phyloP scores from a whole-genome alignment of 2,113 vertebrate genomes.

The Heliornis fulica region DNA sequence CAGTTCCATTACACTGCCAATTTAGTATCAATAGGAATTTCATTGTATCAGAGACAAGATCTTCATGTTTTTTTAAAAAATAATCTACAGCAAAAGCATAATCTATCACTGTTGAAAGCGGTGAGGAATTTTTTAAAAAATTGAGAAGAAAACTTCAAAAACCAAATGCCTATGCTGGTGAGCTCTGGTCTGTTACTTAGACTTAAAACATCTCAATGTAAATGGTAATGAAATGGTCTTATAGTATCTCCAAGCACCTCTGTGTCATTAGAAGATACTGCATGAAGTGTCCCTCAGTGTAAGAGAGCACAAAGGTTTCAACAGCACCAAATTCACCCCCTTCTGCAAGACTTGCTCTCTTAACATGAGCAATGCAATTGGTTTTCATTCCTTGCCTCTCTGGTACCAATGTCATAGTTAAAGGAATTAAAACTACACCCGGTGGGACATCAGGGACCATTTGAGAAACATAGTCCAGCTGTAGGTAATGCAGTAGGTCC shows the following conservation, averaged over 20 bases:
- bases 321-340: neutral
- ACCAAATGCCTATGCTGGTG: neutral
- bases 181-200: neutral
- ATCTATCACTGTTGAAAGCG: neutral
- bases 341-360: neutral
- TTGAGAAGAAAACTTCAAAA: neutral
- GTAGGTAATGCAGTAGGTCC: neutral
- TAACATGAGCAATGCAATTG: neutral
- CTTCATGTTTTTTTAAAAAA: neutral
- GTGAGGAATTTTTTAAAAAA: neutral
- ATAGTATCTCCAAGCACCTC: neutral
- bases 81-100: neutral
- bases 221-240: neutral
- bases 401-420: neutral
- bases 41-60: neutral
- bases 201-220: neutral
- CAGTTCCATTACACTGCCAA: neutral
- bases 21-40: constrained; percentile 7
- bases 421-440: neutral
- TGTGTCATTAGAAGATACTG: neutral
- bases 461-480: neutral
- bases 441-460: neutral
- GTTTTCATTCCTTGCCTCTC: neutral
- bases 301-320: neutral
- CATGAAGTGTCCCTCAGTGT: neutral